Evolutionary conservation across 2,113 vertebrate genomes (phyloP).

Genomic region (Petromus typicus): DNA sequence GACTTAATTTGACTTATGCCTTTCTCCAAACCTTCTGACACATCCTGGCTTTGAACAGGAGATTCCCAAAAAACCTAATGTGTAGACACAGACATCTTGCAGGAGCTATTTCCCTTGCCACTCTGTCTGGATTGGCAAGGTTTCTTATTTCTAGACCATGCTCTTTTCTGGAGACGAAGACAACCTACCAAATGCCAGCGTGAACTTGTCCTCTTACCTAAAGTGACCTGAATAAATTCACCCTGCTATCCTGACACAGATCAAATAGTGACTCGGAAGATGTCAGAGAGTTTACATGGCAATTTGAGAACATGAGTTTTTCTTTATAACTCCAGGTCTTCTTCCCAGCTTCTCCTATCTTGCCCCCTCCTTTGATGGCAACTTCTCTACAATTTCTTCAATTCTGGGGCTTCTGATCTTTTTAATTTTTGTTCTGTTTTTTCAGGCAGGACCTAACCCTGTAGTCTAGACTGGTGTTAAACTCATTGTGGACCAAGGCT

Average conservation of each 20-base stretch:
- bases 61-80: not conserved
- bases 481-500: not conserved
- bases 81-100: not conserved
- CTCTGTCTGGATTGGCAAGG: not conserved
- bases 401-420: not conserved
- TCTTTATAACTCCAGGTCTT: not conserved
- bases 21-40: not conserved
- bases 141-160: conserved; percentile 1
- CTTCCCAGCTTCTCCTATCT: not conserved
- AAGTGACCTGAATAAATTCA: conserved; percentile 21
- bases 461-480: not conserved
- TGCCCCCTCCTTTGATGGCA: not conserved
- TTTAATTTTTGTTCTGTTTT: not conserved
- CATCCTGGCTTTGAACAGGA: not conserved
- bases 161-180: not conserved
- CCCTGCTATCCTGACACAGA: not conserved
- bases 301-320: not conserved
- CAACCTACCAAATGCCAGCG: not conserved
- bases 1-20: too few relatives aligned
- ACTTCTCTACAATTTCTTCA: not conserved
- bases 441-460: not conserved
- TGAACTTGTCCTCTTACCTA: not conserved
- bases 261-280: not conserved
- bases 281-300: not conserved
- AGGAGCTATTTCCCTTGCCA: not conserved